Base-by-base conservation (phyloP, 2,113 vertebrate genomes). In the Caranx melampygus region DNA sequence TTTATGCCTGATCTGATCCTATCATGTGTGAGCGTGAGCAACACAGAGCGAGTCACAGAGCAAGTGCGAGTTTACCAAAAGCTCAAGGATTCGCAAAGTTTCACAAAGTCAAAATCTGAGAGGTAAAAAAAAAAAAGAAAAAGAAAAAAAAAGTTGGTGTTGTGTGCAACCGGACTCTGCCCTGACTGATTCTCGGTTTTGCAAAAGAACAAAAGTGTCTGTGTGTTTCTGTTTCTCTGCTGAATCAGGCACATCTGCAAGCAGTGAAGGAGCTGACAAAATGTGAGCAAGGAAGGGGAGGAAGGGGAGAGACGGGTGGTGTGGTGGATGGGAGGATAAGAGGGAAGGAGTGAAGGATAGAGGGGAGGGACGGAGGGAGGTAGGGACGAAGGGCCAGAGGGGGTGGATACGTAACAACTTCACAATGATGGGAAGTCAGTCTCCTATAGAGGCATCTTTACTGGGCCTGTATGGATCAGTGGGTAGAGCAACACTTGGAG, bases 161-260 rank as follows among this genome's bases (percentile, higher is more conserved):
- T 34, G 21, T 58, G 40, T 42, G 62, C 47, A 49, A 7, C 5
- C 6, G 47, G 15, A 18, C 15, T 49, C 47, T 49, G 47, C 47
- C 4, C 47, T 35, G 55, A 72, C 58, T 20, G 33, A 47, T 59
- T 34, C 15, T 35, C 31, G 34, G 37, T 33, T 72, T 35, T 5
- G 4, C 35, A 31, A 45, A 42, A 40, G 33, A 42, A 26, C 26
- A 26, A 26, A 26, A n/a, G n/a, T 26, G 20, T 72, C 45, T 1
- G 1, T 2, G 42, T 42, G 26, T 55, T 63, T 79, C 60, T 55
- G 45, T 65, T 66, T 58, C 71, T 49, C 16, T 66, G 59, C 47
- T 61, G 64, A 63, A 66, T 78, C 47, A 35, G 40, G 0, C 63
- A 65, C 69, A 83, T 78, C 40, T 87, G 76, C 66, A 63, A 67